Percentiles rank a stretch among this genome's conserved stretches.
These are phyloP conservation scores for Drosophila melanosoma DNA, from an alignment of 2,888 invertebrate species.

Conservation along the genomic window DNA sequence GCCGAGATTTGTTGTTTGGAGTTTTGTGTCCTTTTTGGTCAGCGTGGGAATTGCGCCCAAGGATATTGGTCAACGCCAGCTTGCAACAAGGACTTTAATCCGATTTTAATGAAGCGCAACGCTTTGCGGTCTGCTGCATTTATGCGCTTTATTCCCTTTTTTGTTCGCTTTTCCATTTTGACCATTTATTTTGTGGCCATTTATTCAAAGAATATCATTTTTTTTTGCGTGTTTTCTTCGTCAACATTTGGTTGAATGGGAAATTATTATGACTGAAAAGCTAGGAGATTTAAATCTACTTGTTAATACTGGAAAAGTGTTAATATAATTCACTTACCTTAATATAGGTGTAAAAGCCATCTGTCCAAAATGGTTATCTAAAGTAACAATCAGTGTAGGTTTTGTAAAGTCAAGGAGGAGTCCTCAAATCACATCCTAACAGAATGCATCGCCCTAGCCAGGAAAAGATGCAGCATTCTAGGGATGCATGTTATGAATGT, in stretches of 20 bases:
- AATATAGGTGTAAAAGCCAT: background rate
- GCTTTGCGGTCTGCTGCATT: slow-evolving; percentile 81
- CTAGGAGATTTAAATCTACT: background rate
- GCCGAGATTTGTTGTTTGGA: slow-evolving; percentile 47
- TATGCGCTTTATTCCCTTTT: slow-evolving; percentile 29
- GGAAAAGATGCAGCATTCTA: too few relatives aligned
- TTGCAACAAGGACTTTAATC: slow-evolving; percentile 75
- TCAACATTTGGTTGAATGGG: background rate
- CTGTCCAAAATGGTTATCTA: too few relatives aligned
- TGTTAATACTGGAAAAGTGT: background rate
- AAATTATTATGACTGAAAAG: background rate
- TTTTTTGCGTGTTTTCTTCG: slow-evolving; percentile 22
- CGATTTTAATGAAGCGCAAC: slow-evolving; percentile 85
- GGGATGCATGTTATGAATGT: too few relatives aligned
- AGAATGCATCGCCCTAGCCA: too few relatives aligned
- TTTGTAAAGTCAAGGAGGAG: too few relatives aligned
- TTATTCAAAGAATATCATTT: slow-evolving; percentile 15
- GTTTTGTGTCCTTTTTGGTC: slow-evolving; percentile 52
- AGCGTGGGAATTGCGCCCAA: slow-evolving; percentile 78
- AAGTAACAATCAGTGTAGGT: too few relatives aligned
- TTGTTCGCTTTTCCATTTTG: slow-evolving; percentile 24
- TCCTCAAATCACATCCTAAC: too few relatives aligned
- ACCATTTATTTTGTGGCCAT: slow-evolving; percentile 35
- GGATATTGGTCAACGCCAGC: slow-evolving; percentile 64
- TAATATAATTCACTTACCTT: background rate